Base-by-base conservation (phyloP, 2,888 invertebrate species). In the Hyalella azteca region DNA sequence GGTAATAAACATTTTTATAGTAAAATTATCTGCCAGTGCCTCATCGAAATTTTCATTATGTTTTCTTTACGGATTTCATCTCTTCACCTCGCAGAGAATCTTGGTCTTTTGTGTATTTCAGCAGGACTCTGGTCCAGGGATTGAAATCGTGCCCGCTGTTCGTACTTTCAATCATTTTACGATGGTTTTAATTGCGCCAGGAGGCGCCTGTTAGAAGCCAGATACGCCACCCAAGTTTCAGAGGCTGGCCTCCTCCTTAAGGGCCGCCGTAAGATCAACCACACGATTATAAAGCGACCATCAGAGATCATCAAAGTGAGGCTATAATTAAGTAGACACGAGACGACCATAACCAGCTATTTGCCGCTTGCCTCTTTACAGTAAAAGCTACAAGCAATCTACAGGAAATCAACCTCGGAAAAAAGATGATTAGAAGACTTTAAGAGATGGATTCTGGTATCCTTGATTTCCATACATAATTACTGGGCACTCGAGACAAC, bases 241-340 rank as follows among this genome's bases (percentile, higher is more conserved):
- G 54, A 54, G 54, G 15, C 19, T 3, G 26, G 54, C 11, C 36
- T 19, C 36, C 36, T 19, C 66, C 66, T 32, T 22, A 32, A 19
- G 19, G 66, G 66, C 29, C 66, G 1, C 66, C 66, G 22, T 9
- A 22, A 66, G 66, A 66, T 66, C 66, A 36, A 36, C 1, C 66
- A 4, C 19, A n/a, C 66, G 66, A 66, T 66, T 66, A 66, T 36
- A 13, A 66, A 32, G 66, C 36, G 66, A 36, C 66, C 66, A 66
- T 66, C 66, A 15, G 66, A 66, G 66, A 66, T 66, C 66, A 29
- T 66, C 66, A 66, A 13, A 66, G 66, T 66, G 32, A 66, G 22
- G 29, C 66, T 66, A 36, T 66, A 66, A 66, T 66, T 66, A 66
- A 3, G 66, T 15, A 36, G 66, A 45, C 66, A 9, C 13, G 66